Percentiles rank a stretch among this genome's conserved stretches.
Evolutionary conservation across 2,113 vertebrate genomes (phyloP).

Genomic region (Saguinus imperator): DNA sequence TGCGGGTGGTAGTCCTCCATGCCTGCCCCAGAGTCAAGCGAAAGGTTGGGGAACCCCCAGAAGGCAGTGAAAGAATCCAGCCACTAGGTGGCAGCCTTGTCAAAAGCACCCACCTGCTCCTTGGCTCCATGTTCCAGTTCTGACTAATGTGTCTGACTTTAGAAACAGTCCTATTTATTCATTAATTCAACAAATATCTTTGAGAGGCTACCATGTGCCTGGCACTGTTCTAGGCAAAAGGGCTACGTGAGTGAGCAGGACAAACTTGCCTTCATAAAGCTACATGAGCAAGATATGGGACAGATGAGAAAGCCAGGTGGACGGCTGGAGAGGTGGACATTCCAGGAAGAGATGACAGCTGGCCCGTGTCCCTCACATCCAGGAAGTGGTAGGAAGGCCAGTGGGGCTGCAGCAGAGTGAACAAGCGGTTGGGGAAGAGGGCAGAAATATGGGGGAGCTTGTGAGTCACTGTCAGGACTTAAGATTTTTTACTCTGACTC

Average conservation of each 20-base stretch:
- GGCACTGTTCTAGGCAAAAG: not conserved
- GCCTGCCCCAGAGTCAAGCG: too few relatives aligned
- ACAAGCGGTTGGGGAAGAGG: not conserved
- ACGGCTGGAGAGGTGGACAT: not conserved
- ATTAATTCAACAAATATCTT: not conserved
- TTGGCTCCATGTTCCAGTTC: not conserved
- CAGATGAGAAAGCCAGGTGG: too few relatives aligned
- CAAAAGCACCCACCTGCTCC: not conserved
- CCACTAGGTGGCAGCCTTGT: slow-evolving; percentile 60
- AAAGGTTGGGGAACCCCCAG: not conserved
- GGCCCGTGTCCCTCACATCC: rapidly evolving
- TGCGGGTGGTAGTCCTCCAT: not conserved
- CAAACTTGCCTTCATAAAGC: not conserved
- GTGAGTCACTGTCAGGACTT: not conserved
- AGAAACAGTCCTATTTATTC: not conserved
- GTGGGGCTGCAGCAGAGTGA: not conserved
- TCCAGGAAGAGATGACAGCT: not conserved
- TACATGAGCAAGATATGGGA: not conserved
- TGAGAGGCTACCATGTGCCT: not conserved
- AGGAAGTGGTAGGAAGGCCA: too few relatives aligned
- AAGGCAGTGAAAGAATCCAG: not conserved
- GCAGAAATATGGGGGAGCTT: not conserved
- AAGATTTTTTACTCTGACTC: not conserved
- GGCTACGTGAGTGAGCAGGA: not conserved
- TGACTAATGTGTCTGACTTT: not conserved